Evolutionary conservation across 2,113 vertebrate genomes (phyloP), one percentile per base, ranked within the genome.

Genomic region (Callopanchax toddi): DNA sequence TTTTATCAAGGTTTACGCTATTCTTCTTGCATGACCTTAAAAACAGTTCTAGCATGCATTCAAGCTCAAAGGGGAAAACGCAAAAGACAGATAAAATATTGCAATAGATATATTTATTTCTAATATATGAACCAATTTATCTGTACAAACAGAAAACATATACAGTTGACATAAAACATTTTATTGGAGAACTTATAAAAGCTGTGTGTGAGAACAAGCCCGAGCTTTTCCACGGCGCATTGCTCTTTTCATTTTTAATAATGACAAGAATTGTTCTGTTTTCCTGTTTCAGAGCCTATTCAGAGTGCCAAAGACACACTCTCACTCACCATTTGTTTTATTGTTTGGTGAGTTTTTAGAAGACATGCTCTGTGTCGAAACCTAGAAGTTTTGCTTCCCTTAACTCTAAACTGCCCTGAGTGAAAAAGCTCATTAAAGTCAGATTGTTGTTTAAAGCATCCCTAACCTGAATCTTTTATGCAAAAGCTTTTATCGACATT

Each of bases 21-120:
- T 67, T 83, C 63, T 71, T 60, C 76, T 86, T 93, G 91, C 91
- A 92, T 92, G 91, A 87, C 78, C 83, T 82, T 66, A 82, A 83
- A 75, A 78, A 87, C 82, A 87, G 86, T 87, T 65, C 62, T 89
- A 89, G 91, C 91, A 91, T 90, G 88, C 76, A 58, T 89, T 86
- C 81, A 83, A 83, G 39, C 60, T 79, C 32, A 74, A 86, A 87
- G 58, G 89, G 81, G 52, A 86, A 77, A 58, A 81, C 54, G 73
- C 44, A 70, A 60, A 86, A 8, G 53, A 76, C 36, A 67, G 74
- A 71, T 71, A 78, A 67, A 69, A 81, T 50, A 67, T 58, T 76
- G 78, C 66, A 61, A 78, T 54, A 85, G 62, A 68, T 74, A 71
- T 75, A 82, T 79, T 69, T 86, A 79, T 83, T 81, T 86, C 66